Base-by-base conservation (phyloP, 2,113 vertebrate genomes). In the Quiscalus mexicanus region DNA sequence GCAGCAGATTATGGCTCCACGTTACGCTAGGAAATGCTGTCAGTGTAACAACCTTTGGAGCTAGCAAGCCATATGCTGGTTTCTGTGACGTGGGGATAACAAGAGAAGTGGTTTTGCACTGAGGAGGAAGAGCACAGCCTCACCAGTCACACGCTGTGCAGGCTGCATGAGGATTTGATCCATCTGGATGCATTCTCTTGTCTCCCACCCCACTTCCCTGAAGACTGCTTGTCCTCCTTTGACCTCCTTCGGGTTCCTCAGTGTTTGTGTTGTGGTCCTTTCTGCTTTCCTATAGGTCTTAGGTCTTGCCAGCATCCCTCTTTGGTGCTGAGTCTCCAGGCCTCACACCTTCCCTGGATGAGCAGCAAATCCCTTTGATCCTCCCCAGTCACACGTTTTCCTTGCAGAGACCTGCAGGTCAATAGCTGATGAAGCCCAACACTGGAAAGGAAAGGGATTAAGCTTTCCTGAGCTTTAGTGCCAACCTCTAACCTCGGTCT, bases 41-140 rank as follows among this genome's bases (percentile, higher is more conserved):
- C 96, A 96, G 64, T 84, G 2, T 15, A 77, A 33, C 67, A 91
- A 91, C 95, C 95, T 88, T 95, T 78, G 75, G 79, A 96, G 88
- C 84, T 49, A 94, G 70, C 76, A 24, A 97, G 93, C 95, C 92
- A 94, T 96, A 78, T 96, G 92, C 87, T 94, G 95, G 45, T 90
- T 86, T 30, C 68, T 69, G 79, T 92, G 86, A 95, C 10, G 62
- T 84, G 73, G 73, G 20, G 56, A 35, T 35, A 92, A 84, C 60
- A 39, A 49, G 76, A 92, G 85, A 74, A 90, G 73, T 49, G 42
- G 76, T 78, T 93, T 56, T 90, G 80, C 53, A 42, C 58, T 35
- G 3, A 42, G 73, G 62, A 81, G 49, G 73, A 64, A 92, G 80
- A 92, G n/a, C 64, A 7, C n/a, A 69, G 64, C 80, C 88, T 56